Evolutionary conservation across 1,140 invertebrate species (phyloP).

Genomic region (Brachionus plicatilis): DNA sequence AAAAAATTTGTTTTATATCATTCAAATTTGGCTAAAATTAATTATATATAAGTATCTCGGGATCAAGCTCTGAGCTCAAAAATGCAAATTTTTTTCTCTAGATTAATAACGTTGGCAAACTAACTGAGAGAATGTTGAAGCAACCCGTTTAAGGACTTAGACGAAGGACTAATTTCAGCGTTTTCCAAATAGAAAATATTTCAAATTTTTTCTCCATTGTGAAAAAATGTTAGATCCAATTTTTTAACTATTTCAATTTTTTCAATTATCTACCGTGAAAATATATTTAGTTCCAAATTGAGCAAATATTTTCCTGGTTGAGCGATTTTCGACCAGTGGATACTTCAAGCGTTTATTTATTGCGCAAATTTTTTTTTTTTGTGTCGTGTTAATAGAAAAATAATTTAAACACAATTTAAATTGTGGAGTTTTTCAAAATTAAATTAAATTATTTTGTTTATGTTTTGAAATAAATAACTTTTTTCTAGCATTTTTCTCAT

Average conservation of each 20-base stretch:
- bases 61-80: neutral
- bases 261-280: neutral
- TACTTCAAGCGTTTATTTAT: neutral
- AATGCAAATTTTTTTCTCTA: neutral
- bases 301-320: neutral
- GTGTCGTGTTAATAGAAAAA: neutral
- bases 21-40: neutral
- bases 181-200: neutral
- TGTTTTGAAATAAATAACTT: neutral
- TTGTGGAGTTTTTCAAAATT: neutral
- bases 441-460: neutral
- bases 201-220: neutral
- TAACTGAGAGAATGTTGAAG: neutral
- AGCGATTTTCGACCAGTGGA: constrained; percentile 9
- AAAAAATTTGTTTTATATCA: neutral
- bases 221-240: neutral
- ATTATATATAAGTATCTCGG: neutral
- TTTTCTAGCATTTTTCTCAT: neutral
- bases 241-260: neutral
- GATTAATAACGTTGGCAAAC: neutral
- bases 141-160: neutral
- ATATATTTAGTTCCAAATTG: neutral
- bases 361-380: neutral
- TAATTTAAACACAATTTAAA: neutral
- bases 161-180: neutral